Evolutionary conservation across 2,888 invertebrate genomes (phyloP), one percentile per base, ranked within the genome.

Genomic region (Adela reaumurella): DNA sequence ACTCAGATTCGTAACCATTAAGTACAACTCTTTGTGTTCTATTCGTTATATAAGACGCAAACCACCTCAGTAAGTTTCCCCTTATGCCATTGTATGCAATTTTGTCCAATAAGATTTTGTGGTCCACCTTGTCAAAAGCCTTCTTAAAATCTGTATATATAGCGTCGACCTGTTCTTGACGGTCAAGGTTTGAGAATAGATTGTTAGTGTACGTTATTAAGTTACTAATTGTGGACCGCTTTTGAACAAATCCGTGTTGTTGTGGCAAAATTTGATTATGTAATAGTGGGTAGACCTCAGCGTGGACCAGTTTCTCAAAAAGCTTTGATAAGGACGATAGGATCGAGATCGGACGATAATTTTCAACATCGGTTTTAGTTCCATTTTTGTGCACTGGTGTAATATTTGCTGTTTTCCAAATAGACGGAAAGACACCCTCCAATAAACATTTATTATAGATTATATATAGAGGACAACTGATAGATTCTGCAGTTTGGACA

Each of bases 261-360:
- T 55, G 42, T 24, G 51, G 48, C 8, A 57, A 52, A n/a, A n/a
- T n/a, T n/a, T 20, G 14, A 17, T 45, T 47, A 41, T 54, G 54
- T 35, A 53, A 10, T 19, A 18, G 14, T 2, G 54, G 52, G 50
- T 55, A 55, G 4, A 57, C 50, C 3, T 41, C 28, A 28, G 49
- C 24, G 29, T 55, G 52, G 1, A 56, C 52, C 0, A 56, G 43
- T 35, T 50, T 52, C 28, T 57, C 57, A 35, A 57, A 54, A 41
- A 55, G 45, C 47, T 57, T 57, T 3, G 54, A 50, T 18, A 57
- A 19, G 6, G 49, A 43, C 3, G 35, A 11, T 14, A 35, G 35
- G 3, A 35, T 35, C 14, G 35, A 35, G 6, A 35, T 35, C 3
- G 3, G 53, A 44, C 53, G 48, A 29, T 54, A 55, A 17, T 56